Evolutionary conservation across 2,797 vertebrate genomes (phyloP), one percentile per base, ranked within the genome.

Genomic region (Spinus olivaceus): DNA sequence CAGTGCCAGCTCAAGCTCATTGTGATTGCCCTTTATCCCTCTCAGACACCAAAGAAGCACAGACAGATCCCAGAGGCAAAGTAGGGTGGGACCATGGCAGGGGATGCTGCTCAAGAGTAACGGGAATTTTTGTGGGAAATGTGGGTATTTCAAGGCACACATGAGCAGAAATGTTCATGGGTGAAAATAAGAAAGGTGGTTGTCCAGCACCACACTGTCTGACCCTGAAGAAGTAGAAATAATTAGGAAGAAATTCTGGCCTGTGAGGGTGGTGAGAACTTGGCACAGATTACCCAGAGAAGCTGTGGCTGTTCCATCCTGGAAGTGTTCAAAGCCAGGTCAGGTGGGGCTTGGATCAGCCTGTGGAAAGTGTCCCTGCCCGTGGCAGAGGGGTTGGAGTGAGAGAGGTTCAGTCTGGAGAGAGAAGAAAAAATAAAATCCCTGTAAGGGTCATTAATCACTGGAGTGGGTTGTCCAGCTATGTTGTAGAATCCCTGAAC

Each of bases 1-100:
- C 4, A 44, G 10, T 12, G 21, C 30, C 28, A 22, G 17, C 37
- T 41, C 41, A 28, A 32, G 27, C 9, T 17, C 30, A 15, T 50
- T 3, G 0, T 10, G n/a, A 11, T 2, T 28, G 9, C 9, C 11
- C 18, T 32, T 3, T 6, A 25, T 20, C 50, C 65, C 21, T 17
- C 35, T 25, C 37, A 50, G 37, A 17, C 6, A 1, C 6, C 21
- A 18, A 0, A 4, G 23, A 19, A 56, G 14, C n/a, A 46, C 33
- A 47, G 33, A 33, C 25, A 33, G 22, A 49, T 18, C 10, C 33
- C 56, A 72, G 59, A n/a, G 61, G 18, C 0, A 3, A 56, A 25
- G 39, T 10, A 66, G 44, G 25, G 24, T 2, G 35, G 30, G n/a
- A n/a, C 41, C 41, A 3, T 3, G 23, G 35, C 10, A 28, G 5